Conservation (phyloP, 2,797 vertebrate species). For the Cirrhinus molitorella region DNA sequence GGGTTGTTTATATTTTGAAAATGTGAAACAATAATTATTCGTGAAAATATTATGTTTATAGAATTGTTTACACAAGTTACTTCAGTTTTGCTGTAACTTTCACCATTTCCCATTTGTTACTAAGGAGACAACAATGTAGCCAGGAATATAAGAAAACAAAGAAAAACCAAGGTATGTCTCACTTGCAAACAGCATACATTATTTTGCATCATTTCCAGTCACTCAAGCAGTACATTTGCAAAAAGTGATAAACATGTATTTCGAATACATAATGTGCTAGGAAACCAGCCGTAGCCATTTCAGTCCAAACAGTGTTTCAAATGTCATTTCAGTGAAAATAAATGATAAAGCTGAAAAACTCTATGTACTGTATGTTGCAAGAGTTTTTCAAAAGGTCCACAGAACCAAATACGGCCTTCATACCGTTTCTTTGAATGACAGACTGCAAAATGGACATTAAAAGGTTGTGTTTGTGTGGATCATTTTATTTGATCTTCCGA, state of each 20-base stretch:
- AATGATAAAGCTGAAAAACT: neutral
- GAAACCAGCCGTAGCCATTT: neutral
- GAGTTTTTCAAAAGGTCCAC: neutral
- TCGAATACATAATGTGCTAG: neutral
- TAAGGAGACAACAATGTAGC: neutral
- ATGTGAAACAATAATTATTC: neutral
- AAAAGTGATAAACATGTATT: conserved; percentile 1
- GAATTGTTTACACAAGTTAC: neutral
- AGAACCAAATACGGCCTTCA: neutral
- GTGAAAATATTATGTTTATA: neutral
- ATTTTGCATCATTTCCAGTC: neutral
- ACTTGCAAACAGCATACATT: neutral
- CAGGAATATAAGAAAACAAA: neutral
- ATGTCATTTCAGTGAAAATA: neutral
- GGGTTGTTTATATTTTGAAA: neutral
- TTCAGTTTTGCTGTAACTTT: neutral
- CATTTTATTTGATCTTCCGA: neutral
- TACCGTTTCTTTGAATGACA: neutral
- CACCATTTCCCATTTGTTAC: neutral
- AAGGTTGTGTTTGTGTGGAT: neutral
- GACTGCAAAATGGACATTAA: neutral
- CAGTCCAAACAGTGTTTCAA: neutral
- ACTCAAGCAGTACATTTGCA: neutral
- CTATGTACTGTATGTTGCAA: neutral
- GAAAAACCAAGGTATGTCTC: neutral